Evolutionary conservation across 2,888 invertebrate species (phyloP).

Genomic region (Lutraria lutraria): DNA sequence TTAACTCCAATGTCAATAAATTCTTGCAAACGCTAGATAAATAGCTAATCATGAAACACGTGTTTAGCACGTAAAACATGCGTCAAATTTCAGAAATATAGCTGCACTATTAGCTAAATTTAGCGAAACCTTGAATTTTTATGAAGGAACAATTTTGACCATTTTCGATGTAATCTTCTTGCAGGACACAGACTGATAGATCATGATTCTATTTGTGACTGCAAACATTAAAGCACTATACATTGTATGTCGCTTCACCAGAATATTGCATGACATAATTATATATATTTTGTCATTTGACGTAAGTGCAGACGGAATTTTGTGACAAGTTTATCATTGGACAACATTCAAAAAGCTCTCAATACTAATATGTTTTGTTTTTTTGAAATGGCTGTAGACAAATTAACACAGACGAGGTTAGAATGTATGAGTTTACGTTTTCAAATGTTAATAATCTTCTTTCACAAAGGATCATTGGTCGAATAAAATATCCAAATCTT

Average conservation of each 20-base stretch:
- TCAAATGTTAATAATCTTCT: background rate
- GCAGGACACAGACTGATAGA: background rate
- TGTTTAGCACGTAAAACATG: no score
- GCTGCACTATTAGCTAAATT: no score
- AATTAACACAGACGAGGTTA: background rate
- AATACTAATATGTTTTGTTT: background rate
- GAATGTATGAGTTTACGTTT: background rate
- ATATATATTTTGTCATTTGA: slow-evolving; percentile 2
- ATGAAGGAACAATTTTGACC: no score
- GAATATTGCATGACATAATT: background rate
- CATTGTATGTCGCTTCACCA: background rate
- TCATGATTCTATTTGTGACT: background rate
- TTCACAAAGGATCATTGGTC: no score
- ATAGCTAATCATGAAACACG: no score
- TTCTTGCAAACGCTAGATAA: no score
- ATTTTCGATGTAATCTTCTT: no score
- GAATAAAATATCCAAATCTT: no score
- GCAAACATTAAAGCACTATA: background rate
- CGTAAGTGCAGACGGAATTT: background rate
- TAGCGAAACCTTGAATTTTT: no score
- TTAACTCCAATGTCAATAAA: no score
- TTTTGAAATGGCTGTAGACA: background rate
- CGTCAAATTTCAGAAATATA: no score
- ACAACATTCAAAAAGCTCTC: background rate
- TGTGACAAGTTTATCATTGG: background rate